phyloP scores from a whole-genome alignment of 2,797 vertebrate genomes.

The Acrocephalus scirpaceus region DNA sequence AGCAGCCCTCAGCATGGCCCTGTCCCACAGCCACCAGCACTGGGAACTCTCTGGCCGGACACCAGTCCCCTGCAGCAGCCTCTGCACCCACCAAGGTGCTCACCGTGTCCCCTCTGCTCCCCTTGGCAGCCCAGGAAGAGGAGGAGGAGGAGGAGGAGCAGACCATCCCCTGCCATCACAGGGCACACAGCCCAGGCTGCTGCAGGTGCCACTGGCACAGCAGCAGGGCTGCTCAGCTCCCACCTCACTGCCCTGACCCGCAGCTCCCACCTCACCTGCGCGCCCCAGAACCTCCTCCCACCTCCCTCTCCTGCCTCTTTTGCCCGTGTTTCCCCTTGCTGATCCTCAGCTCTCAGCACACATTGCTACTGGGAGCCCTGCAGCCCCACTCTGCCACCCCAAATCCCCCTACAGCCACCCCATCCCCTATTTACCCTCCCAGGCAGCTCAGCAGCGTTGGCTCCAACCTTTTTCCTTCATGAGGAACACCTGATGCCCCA shows the following conservation, averaged over 20 bases:
- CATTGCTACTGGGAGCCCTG: fast-evolving
- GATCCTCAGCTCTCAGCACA: too few relatives aligned
- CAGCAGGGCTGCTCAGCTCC: fast-evolving
- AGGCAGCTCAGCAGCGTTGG: not conserved
- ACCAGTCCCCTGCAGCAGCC: not conserved
- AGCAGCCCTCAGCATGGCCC: not conserved
- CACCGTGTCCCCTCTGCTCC: fast-evolving
- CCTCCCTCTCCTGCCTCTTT: fast-evolving
- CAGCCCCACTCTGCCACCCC: not conserved
- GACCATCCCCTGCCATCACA: fast-evolving
- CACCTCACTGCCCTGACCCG: not conserved
- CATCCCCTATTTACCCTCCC: not conserved
- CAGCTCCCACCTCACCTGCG: not conserved
- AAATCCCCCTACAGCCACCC: fast-evolving
- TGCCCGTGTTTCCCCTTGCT: fast-evolving
- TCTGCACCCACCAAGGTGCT: not conserved
- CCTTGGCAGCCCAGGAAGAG: not conserved
- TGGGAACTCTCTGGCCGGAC: fast-evolving
- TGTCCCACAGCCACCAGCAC: not conserved
- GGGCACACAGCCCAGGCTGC: not conserved
- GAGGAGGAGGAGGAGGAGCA: not conserved
- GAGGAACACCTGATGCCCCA: not conserved
- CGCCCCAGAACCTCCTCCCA: not conserved
- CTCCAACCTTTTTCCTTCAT: not conserved
- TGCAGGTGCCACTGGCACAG: fast-evolving